These are phyloP conservation scores for Lymantria dispar DNA, from an alignment of 2,888 invertebrate species.

Conservation along the genomic window DNA sequence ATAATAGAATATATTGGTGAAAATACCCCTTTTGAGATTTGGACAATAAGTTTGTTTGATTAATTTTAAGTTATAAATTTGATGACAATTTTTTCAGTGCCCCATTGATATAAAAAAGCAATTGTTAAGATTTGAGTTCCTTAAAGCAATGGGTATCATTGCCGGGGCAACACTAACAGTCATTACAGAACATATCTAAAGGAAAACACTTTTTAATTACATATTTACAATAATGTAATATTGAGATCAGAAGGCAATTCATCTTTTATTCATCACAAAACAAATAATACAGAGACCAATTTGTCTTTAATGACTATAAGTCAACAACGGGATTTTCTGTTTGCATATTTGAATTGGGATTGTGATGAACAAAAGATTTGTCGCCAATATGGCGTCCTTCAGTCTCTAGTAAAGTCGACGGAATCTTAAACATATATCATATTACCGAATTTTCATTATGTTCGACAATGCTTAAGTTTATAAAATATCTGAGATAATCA, in stretches of 20 bases:
- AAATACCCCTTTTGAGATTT: slow-evolving; percentile 14
- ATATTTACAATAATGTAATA: slow-evolving; percentile 76
- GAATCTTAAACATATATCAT: slow-evolving; percentile 67
- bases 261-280: slow-evolving; percentile 63
- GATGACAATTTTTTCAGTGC: slow-evolving; percentile 2
- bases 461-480: slow-evolving; percentile 71
- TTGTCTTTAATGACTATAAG: not conserved
- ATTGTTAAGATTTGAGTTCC: slow-evolving; percentile 5
- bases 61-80: slow-evolving; percentile 5
- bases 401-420: slow-evolving; percentile 63
- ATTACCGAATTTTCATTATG: slow-evolving; percentile 64
- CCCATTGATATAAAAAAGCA: not conserved
- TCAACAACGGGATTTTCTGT: not conserved
- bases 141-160: slow-evolving; percentile 1
- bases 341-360: slow-evolving; percentile 8
- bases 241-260: slow-evolving; percentile 63
- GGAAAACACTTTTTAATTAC: slow-evolving; percentile 66
- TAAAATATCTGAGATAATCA: slow-evolving; percentile 64
- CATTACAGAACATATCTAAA: slow-evolving; percentile 43
- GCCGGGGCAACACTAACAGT: slow-evolving; percentile 15
- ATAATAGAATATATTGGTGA: slow-evolving; percentile 6
- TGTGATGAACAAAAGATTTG: slow-evolving; percentile 63
- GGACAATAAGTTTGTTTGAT: slow-evolving; percentile 1
- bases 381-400: slow-evolving; percentile 79
- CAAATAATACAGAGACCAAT: slow-evolving; percentile 4